Evolutionary conservation across 1,140 invertebrate genomes (phyloP), one percentile per base, ranked within the genome.

Genomic region (Oncopodura yosiiana): DNA sequence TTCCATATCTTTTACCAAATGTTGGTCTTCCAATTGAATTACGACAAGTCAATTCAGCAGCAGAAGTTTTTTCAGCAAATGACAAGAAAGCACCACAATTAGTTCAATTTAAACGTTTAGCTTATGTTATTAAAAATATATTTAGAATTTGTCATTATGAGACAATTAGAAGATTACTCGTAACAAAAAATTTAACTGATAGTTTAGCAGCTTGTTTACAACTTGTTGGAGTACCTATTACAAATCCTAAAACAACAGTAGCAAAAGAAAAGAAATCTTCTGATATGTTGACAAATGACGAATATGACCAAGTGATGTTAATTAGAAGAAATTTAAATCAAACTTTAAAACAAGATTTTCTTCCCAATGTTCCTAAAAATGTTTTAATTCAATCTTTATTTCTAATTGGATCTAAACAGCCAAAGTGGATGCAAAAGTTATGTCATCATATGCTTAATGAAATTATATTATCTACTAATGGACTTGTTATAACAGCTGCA

Each of bases 181-280:
- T 50, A 37, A 49, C 34, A 21, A 49, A 58, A 46, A 65, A 73
- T 65, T 43, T 78, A 14, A 69, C 68, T 43, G 69, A 74, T 51
- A 32, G 85, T 55, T 68, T 88, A 38, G 77, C 77, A 58, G 75
- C 76, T 8, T 67, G 86, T n/a, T 76, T 84, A 61, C 84, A 86
- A 69, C 69, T 86, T 49, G 73, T 76, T 24, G 77, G 78, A 73
- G 80, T 77, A 21, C 79, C 80, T 49, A 63, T 83, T 23, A 76
- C 72, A 45, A 80, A 79, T 69, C 81, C 80, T 24, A 54, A 45
- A 45, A n/a, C 12, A 14, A 27, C 19, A 45, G 38, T 5, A 4
- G 2, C 29, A 16, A 11, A 29, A 36, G 1, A 21, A 26, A 30
- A 41, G 21, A 18, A 46, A 46, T 29, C 11, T 23, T 16, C 23